These are phyloP conservation scores for Epizoanthus illoricatus DNA, from an alignment of 92 coral and sea anemone species.

Conservation along the genomic window DNA sequence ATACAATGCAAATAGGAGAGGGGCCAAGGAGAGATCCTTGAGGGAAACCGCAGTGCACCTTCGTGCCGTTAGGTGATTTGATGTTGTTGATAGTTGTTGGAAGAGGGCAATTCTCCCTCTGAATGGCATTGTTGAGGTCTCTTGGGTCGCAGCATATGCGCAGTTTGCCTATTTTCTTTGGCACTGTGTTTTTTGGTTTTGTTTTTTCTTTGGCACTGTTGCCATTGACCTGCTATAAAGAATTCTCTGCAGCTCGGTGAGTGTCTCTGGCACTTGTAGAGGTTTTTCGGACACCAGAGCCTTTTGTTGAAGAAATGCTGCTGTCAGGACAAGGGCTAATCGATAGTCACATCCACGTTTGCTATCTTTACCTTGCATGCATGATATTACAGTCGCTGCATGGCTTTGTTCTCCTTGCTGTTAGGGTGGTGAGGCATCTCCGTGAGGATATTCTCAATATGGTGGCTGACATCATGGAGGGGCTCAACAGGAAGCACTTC, in stretches of 20 bases:
- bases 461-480: constrained; percentile 25
- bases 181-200: too few relatives aligned
- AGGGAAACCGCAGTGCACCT: too few relatives aligned
- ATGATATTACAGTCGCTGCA: neutral
- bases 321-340: neutral
- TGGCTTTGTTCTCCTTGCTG: neutral
- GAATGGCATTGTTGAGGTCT: too few relatives aligned
- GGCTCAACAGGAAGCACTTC: constrained; percentile 22
- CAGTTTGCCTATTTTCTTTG: too few relatives aligned
- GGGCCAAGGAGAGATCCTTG: too few relatives aligned
- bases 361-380: constrained; percentile 17
- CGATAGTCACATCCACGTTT: constrained; percentile 23
- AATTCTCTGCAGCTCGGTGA: constrained; percentile 23
- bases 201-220: too few relatives aligned
- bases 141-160: too few relatives aligned
- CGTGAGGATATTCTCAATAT: constrained; percentile 11
- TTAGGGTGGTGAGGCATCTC: constrained; percentile 6
- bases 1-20: too few relatives aligned
- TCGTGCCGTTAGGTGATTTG: too few relatives aligned
- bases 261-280: neutral
- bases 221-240: too few relatives aligned
- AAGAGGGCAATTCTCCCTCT: too few relatives aligned
- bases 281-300: constrained; percentile 15
- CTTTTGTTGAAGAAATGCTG: neutral
- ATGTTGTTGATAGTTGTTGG: too few relatives aligned